A percentile compares a stretch with the other conserved stretches of the same genome.
Evolutionary conservation across 1,140 invertebrate species (phyloP).

Genomic region (Zaprionus africanus): DNA sequence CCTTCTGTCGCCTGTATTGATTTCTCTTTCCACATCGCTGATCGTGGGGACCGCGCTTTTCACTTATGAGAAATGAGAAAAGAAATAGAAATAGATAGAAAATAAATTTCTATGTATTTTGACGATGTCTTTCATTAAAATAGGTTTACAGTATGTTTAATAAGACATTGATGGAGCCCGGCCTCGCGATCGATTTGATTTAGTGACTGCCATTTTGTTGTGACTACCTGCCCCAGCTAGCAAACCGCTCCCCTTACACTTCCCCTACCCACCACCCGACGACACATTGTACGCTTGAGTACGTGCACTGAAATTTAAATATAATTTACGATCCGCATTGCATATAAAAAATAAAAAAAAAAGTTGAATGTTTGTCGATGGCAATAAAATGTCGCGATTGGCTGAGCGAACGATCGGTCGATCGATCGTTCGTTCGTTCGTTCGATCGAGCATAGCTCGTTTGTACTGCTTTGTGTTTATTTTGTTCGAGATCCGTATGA

Average conservation of each 20-base stretch:
- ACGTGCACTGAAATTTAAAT: conserved; percentile 80
- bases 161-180: conserved; percentile 57
- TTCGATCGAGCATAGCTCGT: conserved; percentile 21
- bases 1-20: conserved; percentile 22
- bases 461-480: conserved; percentile 37
- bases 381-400: conserved; percentile 79
- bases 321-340: conserved; percentile 74
- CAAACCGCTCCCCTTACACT: neutral
- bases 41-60: conserved; percentile 22
- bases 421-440: conserved; percentile 24
- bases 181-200: conserved; percentile 51
- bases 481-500: conserved; percentile 33
- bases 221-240: conserved; percentile 26
- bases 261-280: conserved; percentile 3
- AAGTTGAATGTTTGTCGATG: conserved; percentile 38
- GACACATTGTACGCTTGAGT: conserved; percentile 63
- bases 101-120: conserved; percentile 40
- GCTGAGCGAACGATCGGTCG: conserved; percentile 54
- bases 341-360: conserved; percentile 55
- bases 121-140: conserved; percentile 72
- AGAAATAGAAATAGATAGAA: conserved; percentile 3
- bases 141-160: conserved; percentile 58
- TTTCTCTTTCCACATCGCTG: conserved; percentile 49
- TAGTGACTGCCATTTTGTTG: conserved; percentile 80
- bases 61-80: neutral